Conservation (phyloP, 2,888 invertebrate genomes). For the Hanleya hanleyi region DNA sequence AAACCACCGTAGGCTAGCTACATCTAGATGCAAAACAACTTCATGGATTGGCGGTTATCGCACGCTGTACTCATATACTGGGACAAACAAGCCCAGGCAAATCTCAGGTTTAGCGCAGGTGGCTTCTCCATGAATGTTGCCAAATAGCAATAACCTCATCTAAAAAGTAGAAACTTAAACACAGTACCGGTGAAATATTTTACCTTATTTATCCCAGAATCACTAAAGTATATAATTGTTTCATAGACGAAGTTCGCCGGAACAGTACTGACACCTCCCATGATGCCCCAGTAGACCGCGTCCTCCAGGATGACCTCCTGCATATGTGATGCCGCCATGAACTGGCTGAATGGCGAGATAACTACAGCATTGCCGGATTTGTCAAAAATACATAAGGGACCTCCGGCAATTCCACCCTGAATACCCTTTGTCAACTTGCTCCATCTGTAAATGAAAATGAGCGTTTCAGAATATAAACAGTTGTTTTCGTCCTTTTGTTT, state of each 20-base stretch:
- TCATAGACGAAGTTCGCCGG: conserved; percentile 39
- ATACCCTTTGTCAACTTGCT: conserved; percentile 25
- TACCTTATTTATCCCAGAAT: conserved; percentile 1
- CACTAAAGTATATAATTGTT: conserved; percentile 34
- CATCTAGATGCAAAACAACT: no score
- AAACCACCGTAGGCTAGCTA: no score
- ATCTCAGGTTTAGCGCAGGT: no score
- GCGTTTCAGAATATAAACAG: neutral
- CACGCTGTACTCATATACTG: no score
- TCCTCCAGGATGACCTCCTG: conserved; percentile 38
- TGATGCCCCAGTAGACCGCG: conserved; percentile 53
- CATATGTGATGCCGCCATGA: conserved; percentile 51
- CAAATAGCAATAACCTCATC: no score
- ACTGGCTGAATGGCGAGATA: conserved; percentile 49
- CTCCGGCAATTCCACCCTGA: conserved; percentile 50
- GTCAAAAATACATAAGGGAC: conserved; percentile 53
- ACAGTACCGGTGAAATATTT: neutral
- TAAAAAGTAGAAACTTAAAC: no score
- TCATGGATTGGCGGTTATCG: no score
- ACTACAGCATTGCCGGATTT: conserved; percentile 45
- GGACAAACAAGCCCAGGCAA: no score
- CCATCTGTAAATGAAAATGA: conserved; percentile 24
- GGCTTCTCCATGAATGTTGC: no score
- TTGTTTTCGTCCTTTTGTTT: no score
- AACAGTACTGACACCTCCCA: conserved; percentile 52